Evolutionary conservation across 2,888 invertebrate species (phyloP), one percentile per base, ranked within the genome.

Genomic region (Acheta domesticus): DNA sequence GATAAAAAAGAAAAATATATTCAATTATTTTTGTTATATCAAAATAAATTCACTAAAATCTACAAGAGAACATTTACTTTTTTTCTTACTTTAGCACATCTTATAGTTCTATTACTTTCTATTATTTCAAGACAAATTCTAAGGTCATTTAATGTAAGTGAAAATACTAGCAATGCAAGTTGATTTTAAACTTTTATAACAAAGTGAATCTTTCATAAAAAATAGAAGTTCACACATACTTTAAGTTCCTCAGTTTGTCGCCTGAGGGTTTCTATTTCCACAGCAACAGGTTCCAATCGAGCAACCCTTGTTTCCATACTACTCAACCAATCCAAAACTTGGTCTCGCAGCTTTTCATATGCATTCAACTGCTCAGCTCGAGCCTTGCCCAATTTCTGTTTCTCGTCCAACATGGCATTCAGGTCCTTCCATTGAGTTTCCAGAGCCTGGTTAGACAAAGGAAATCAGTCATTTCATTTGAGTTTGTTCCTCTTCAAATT

Each of bases 351-450:
- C 48, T 91, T 91, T 86, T 98, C 97, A 85, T 97, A 98, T 48
- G 95, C 94, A 84, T 91, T 91, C 82, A 94, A 91, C 83, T 97
- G 96, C 84, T 97, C 96, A 0, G 95, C 93, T 78, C 96, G 91
- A 83, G 94, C 93, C 84, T 93, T 93, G 73, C 94, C 94, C 48
- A 96, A 88, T 84, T 94, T 93, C 83, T 94, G 93, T 83, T 95
- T 94, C 85, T 98, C 97, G 83, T 95, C 94, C 48, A 98, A 88
- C 0, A 93, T 87, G 21, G 91, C 91, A 84, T 93, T 94, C 83
- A 98, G 91, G 85, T 96, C 96, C 78, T 94, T 92, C 97, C 97
- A 98, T 84, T 93, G 93, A 83, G 92, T 92, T 87, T 98, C 97
- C 82, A 97, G 88, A 3, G 92, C 91, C 86, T 86, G n/a, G 74